Conservation (phyloP, 2,797 vertebrate species). For the Paratrypauchen microcephalus region DNA sequence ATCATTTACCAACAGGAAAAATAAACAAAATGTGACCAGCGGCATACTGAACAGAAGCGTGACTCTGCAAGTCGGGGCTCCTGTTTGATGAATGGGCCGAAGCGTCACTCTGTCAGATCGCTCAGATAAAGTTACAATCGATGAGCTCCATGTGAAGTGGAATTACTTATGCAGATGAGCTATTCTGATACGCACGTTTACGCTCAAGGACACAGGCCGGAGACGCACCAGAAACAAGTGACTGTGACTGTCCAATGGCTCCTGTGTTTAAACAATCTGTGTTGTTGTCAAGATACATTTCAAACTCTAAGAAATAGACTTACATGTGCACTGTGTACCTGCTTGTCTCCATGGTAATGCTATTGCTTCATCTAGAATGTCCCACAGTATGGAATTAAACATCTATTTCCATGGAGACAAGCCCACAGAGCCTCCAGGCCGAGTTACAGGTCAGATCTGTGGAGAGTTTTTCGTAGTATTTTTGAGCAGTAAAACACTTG, state of each 20-base stretch:
- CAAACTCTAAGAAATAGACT: constrained; percentile 20
- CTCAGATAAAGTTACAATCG: constrained; percentile 60
- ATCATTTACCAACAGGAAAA: no score
- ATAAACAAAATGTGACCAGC: no score
- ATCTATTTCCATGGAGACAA: no score
- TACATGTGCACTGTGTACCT: constrained; percentile 1
- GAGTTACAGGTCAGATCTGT: no score
- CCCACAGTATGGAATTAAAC: no score
- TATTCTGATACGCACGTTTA: constrained; percentile 44
- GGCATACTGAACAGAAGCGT: constrained; percentile 16
- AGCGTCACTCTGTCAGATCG: constrained; percentile 25
- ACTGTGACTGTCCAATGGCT: constrained; percentile 8
- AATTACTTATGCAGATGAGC: constrained; percentile 72
- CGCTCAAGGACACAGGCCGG: constrained; percentile 54
- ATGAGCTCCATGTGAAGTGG: constrained; percentile 50
- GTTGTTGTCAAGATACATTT: no score
- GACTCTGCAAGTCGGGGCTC: constrained; percentile 36
- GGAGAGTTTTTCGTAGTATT: no score
- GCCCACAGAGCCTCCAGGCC: no score
- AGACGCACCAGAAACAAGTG: constrained; percentile 23
- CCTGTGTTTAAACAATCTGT: no score
- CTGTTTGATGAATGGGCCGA: constrained; percentile 24
- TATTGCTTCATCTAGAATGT: no score
- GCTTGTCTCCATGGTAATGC: no score
- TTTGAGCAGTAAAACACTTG: no score